Evolutionary conservation across 2,113 vertebrate species (phyloP).

Genomic region (Lathamus discolor): DNA sequence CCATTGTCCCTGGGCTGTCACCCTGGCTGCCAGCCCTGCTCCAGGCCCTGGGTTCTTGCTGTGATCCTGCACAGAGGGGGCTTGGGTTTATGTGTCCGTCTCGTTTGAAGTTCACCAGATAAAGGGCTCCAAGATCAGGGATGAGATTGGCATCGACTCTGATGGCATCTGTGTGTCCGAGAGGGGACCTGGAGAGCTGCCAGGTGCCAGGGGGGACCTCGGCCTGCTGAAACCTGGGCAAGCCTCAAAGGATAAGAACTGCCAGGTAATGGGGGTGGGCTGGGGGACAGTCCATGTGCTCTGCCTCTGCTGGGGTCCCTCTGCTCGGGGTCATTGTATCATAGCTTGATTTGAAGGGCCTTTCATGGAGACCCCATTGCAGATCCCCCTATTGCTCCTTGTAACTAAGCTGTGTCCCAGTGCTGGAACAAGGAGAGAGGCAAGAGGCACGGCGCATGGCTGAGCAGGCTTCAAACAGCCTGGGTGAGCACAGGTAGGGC

Average conservation of each 20-base stretch:
- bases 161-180: conserved; percentile 61
- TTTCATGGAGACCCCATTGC: neutral
- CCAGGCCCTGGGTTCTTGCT: fast-evolving
- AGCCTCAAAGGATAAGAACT: conserved; percentile 43
- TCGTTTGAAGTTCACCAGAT: conserved; percentile 69
- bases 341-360: neutral
- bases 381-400: neutral
- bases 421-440: neutral
- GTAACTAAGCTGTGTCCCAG: neutral
- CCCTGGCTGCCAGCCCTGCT: neutral
- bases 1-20: neutral
- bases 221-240: conserved; percentile 76
- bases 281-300: fast-evolving
- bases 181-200: conserved; percentile 76
- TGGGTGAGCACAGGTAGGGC: fast-evolving
- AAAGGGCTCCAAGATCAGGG: conserved; percentile 62
- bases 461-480: neutral
- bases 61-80: fast-evolving
- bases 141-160: conserved; percentile 34
- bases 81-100: neutral
- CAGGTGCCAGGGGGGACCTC: conserved; percentile 77
- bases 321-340: neutral
- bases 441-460: fast-evolving
- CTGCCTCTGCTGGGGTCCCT: neutral
- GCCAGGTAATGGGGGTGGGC: conserved; percentile 53